These are phyloP conservation scores for Pyrrhia umbra DNA, from an alignment of 2,888 invertebrate genomes.

Conservation along the genomic window DNA sequence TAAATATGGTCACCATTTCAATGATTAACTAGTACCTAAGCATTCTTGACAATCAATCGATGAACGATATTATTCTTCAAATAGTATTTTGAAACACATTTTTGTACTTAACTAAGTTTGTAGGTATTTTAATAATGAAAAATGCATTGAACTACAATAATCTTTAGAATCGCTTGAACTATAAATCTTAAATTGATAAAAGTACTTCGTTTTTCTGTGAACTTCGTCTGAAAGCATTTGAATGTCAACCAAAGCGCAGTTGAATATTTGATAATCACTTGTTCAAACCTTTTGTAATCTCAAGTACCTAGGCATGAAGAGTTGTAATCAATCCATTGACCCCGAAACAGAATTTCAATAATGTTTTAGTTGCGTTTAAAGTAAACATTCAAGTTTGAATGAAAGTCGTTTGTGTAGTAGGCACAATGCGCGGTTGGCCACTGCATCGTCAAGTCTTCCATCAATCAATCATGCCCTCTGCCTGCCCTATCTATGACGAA, in stretches of 20 bases:
- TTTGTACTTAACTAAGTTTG: no score
- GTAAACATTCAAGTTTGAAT: constrained; percentile 1
- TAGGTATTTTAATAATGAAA: background rate
- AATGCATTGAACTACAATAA: background rate
- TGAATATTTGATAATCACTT: constrained; percentile 12
- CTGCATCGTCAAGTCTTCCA: constrained; percentile 19
- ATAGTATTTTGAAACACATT: no score
- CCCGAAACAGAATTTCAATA: no score
- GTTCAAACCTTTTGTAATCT: background rate
- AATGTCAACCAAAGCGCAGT: constrained; percentile 13
- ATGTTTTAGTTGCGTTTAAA: no score
- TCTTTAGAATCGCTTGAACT: no score
- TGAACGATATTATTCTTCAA: no score
- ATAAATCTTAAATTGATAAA: background rate
- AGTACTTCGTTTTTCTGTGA: background rate
- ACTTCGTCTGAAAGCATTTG: constrained; percentile 18
- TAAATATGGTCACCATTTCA: no score
- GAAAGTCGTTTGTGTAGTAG: background rate
- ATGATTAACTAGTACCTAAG: no score
- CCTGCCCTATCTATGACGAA: constrained; percentile 47
- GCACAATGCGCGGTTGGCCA: constrained; percentile 13
- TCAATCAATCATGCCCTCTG: constrained; percentile 56
- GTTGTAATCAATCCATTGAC: no score
- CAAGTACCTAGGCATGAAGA: background rate
- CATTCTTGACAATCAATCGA: no score